These are phyloP conservation scores for Megathymus violae DNA, from an alignment of 1,140 invertebrate genomes.

Conservation along the genomic window DNA sequence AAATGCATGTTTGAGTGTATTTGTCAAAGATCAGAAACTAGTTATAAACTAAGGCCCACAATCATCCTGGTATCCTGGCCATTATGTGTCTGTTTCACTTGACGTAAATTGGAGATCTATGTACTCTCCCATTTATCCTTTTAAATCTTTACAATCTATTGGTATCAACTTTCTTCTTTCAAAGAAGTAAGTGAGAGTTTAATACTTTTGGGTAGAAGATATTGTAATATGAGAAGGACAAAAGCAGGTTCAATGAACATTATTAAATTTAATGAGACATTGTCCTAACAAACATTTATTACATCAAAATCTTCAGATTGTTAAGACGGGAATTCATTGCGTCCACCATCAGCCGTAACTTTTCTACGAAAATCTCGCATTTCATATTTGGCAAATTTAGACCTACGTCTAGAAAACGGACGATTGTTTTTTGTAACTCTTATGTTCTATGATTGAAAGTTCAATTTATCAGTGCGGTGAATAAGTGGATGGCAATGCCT, in stretches of 20 bases:
- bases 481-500: not conserved
- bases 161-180: no score
- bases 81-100: no score
- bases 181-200: no score
- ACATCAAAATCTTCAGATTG: constrained; percentile 25
- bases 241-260: no score
- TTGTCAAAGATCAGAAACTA: not conserved
- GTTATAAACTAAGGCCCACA: not conserved
- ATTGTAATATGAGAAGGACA: no score
- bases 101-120: no score
- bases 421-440: not conserved
- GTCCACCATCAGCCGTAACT: constrained; percentile 29
- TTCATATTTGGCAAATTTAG: constrained; percentile 22
- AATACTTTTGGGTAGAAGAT: no score
- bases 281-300: constrained; percentile 32
- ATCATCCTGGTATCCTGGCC: no score
- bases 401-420: not conserved
- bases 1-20: not conserved
- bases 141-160: no score
- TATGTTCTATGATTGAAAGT: not conserved
- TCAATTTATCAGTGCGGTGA: not conserved
- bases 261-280: not conserved
- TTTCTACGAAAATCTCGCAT: constrained; percentile 31
- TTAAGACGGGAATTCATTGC: constrained; percentile 28
- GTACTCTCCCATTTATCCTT: no score